Base-by-base conservation (phyloP, 2,113 vertebrate genomes). In the Ceyx margarethae region DNA sequence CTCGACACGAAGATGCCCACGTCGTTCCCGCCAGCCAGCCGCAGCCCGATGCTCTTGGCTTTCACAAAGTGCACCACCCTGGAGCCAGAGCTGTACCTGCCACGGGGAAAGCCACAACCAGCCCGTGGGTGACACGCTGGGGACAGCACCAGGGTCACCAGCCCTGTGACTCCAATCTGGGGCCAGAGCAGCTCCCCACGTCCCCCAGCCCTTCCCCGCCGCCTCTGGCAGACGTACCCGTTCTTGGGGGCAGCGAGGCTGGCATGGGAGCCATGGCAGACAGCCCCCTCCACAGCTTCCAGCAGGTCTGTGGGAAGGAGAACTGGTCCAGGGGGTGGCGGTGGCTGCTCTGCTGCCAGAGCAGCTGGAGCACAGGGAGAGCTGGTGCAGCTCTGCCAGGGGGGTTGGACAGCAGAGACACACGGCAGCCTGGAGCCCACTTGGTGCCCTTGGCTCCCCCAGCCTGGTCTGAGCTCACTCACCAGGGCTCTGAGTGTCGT, bases 1-100 rank as follows among this genome's bases (percentile, higher is more conserved):
- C 98, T 97, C 0, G 99, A 98, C 19, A 99, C 98, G 12, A 99
- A 99, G 96, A 99, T 99, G 42, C 99, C 99, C 11, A 99, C 98
- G 1, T 99, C 98, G 0, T 99, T 99, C 28, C 99, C 99, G 0
- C 99, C 99, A 0, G 99, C 98, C 42, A 99, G 98, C 65, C 98
- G 98, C 71, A 99, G 96, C 31, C 99, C 99, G 1, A 99, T 88
- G 5, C 95, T 99, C 75, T 95, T 94, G 68, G 98, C 98, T 91
- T 99, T 99, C 80, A 96, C 48, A 25, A 99, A 99, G 31, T 67
- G 85, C 75, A 99, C 97, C 0, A 94, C 84, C 17, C 97, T 98
- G 15, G 98, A 71, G 67, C 97, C 97, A 0, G 98, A 98, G 82
- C 98, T 98, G 93, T 99, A 98, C 86, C 99, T 99, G 97, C 72